Conservation (phyloP, 2,888 invertebrate genomes). For the Himalopsyche kuldschensis region DNA sequence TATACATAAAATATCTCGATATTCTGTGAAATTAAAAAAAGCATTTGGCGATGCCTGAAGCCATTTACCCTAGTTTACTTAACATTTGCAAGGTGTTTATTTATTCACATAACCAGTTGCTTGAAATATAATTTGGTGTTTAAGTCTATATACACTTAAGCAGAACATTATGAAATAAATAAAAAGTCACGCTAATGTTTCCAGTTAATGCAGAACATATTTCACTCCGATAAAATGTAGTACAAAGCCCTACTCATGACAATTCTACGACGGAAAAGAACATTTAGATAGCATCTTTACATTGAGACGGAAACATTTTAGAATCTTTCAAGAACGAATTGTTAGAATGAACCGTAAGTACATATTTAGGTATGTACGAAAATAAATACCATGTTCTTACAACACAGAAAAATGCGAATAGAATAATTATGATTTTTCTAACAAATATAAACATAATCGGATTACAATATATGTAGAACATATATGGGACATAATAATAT, state of each 20-base stretch:
- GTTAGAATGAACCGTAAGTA: background rate
- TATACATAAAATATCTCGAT: no score
- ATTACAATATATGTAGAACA: no score
- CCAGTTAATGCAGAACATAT: slow-evolving; percentile 22
- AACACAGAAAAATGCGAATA: no score
- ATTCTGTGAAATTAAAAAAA: no score
- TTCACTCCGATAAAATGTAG: slow-evolving; percentile 21
- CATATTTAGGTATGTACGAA: no score
- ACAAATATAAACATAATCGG: no score
- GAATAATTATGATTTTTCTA: no score
- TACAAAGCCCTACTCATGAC: slow-evolving; percentile 19
- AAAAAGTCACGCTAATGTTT: slow-evolving; percentile 1
- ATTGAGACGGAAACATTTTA: slow-evolving; percentile 34
- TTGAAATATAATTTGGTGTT: background rate
- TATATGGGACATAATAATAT: no score
- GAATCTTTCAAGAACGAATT: slow-evolving; percentile 11
- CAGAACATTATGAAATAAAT: background rate
- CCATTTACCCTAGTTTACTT: no score
- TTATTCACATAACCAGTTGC: background rate
- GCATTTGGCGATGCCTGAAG: no score
- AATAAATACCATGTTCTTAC: no score
- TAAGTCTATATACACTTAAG: background rate
- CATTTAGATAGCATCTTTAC: slow-evolving; percentile 37
- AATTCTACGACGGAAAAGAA: slow-evolving; percentile 34
- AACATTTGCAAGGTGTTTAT: background rate